Conservation (phyloP, 2,113 vertebrate genomes). For the Trematomus loennbergii region DNA sequence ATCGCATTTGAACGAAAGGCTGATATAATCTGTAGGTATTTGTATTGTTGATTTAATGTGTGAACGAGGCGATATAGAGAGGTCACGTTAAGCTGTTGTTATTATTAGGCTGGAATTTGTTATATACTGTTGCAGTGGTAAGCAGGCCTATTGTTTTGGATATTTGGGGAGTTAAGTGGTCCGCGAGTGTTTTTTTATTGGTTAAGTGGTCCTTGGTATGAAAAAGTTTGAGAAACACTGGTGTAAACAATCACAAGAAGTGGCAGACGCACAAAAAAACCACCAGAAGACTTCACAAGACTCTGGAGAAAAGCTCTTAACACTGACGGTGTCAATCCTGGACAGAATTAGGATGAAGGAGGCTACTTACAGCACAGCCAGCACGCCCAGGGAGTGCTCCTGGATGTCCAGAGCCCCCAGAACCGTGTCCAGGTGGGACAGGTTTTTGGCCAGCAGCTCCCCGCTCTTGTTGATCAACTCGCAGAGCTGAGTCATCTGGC, state of each 20-base stretch:
- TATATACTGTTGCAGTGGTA: no score
- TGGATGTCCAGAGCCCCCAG: conserved; percentile 98
- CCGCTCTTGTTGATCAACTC: conserved; percentile 99
- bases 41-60: no score
- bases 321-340: not conserved
- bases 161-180: no score
- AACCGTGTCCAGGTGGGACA: conserved; percentile 98
- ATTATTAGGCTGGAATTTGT: no score
- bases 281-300: not conserved
- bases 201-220: no score
- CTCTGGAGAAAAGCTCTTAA: not conserved
- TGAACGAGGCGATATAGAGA: no score
- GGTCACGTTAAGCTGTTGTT: no score
- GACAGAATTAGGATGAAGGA: not conserved
- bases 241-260: not conserved
- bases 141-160: no score
- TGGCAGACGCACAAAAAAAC: not conserved
- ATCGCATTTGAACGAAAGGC: no score
- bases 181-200: no score
- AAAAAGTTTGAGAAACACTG: no score
- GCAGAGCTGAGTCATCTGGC: conserved; percentile 99
- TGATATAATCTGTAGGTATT: no score
- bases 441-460: conserved; percentile 97
- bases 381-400: conserved; percentile 96
- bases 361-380: conserved; percentile 95